Evolutionary conservation across 1,140 invertebrate species (phyloP), one percentile per base, ranked within the genome.

Genomic region (Amphibalanus amphitrite): DNA sequence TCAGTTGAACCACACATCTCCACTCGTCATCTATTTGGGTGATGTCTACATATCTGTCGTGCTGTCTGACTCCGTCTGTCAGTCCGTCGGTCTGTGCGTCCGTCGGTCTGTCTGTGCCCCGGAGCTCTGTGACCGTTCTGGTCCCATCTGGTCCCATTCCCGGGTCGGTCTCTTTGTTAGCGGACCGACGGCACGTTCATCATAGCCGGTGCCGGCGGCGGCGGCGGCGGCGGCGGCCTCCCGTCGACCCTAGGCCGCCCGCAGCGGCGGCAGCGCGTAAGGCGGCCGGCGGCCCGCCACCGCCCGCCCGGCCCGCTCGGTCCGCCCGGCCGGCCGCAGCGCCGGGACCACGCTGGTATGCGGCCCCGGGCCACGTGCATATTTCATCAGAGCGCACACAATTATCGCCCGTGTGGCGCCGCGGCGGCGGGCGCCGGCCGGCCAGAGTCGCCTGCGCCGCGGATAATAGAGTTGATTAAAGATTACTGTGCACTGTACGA

Each of bases 41-140:
- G n/a, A n/a, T n/a, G n/a, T n/a, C n/a, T n/a, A n/a, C n/a, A n/a
- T n/a, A n/a, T n/a, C n/a, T n/a, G n/a, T n/a, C n/a, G n/a, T n/a
- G n/a, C n/a, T 59, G 47, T 65, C 6, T 23, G 4, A n/a, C 23
- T 72, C 28, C 72, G 65, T 72, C 68, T 71, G 29, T 72, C 38
- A 72, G 65, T 72, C 29, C 72, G 65, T 72, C 29, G 72, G 65
- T 72, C 29, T 72, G 65, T 72, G 33, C 38, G 29, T 38, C 69
- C 69, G 38, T 72, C 23, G 23, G 29, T 33, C 28, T 72, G 29
- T 72, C n/a, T 72, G 29, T 69, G 38, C 71, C 28, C 67, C 47
- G 59, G 28, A 72, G 70, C 67, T 40, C 70, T 29, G 68, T 38
- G 33, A 6, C 33, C 33, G 15, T 38, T 38, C 15, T 15, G 33